These are phyloP conservation scores for Crioceris asparagi DNA, from an alignment of 2,888 invertebrate species.

Conservation along the genomic window DNA sequence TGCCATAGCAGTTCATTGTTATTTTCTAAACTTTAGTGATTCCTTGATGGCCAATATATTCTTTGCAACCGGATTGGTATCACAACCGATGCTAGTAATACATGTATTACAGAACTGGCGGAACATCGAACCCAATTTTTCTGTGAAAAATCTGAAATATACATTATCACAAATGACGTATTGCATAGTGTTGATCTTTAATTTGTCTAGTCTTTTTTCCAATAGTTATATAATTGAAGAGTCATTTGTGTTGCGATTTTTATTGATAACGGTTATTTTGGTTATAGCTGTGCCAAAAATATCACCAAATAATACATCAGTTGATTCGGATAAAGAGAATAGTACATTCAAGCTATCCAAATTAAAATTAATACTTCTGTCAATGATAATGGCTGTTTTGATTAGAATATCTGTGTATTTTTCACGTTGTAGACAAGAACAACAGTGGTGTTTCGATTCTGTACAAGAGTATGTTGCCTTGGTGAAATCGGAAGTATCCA, in stretches of 20 bases:
- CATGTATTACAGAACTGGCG: slow-evolving; percentile 65
- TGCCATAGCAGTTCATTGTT: slow-evolving; percentile 37
- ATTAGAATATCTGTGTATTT: slow-evolving; percentile 57
- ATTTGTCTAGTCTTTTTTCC: slow-evolving; percentile 59
- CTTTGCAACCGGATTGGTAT: slow-evolving; percentile 51
- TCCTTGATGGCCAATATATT: slow-evolving; percentile 48
- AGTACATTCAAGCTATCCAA: slow-evolving; percentile 31
- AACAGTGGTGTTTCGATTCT: slow-evolving; percentile 47
- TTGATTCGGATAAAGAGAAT: slow-evolving; percentile 13
- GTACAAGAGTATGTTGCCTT: slow-evolving; percentile 11
- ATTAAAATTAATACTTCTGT: slow-evolving; percentile 40
- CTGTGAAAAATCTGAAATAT: slow-evolving; percentile 43
- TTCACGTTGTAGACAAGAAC: slow-evolving; percentile 87
- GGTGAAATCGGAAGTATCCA: slow-evolving; percentile 27
- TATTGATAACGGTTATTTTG: slow-evolving; percentile 48
- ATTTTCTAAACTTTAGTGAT: slow-evolving; percentile 40
- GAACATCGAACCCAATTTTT: slow-evolving; percentile 58
- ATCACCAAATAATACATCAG: slow-evolving; percentile 8
- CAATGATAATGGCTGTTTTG: slow-evolving; percentile 42
- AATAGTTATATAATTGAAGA: slow-evolving; percentile 94
- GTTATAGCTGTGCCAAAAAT: slow-evolving; percentile 21
- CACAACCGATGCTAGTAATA: slow-evolving; percentile 47
- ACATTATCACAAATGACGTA: slow-evolving; percentile 49
- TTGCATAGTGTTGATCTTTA: slow-evolving; percentile 51
- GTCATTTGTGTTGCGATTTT: slow-evolving; percentile 59